Percentiles rank a stretch among this genome's conserved stretches.
Conservation (phyloP, 2,888 invertebrate genomes). For the Lepeophtheirus nordmannii region DNA sequence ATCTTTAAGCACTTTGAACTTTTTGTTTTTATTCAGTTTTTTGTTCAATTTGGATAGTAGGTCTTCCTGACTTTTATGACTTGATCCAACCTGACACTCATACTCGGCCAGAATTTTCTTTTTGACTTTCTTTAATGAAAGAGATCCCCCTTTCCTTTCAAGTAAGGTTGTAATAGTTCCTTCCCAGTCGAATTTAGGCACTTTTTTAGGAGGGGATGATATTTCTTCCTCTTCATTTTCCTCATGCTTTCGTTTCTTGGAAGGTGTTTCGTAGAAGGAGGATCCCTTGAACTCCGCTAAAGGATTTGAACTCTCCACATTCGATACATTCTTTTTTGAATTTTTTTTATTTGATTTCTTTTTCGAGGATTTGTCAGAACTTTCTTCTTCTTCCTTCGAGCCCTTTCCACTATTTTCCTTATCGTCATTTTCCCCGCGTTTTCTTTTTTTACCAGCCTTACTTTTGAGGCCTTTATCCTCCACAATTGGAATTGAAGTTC, state of each 20-base stretch:
- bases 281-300: neutral
- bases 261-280: slow-evolving; percentile 7
- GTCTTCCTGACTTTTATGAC: slow-evolving; percentile 44
- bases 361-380: neutral
- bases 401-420: neutral
- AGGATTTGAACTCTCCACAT: neutral
- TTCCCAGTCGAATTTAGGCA: slow-evolving; percentile 40
- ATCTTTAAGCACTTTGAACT: slow-evolving; percentile 18
- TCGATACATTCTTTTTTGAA: neutral
- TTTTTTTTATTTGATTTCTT: neutral
- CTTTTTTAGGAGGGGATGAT: slow-evolving; percentile 13
- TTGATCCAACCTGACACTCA: slow-evolving; percentile 32
- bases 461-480: neutral
- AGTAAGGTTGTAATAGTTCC: slow-evolving; percentile 37
- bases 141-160: slow-evolving; percentile 36
- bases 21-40: slow-evolving; percentile 46
- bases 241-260: slow-evolving; percentile 25
- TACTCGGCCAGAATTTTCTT: slow-evolving; percentile 58
- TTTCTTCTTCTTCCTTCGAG: neutral
- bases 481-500: slow-evolving; percentile 14
- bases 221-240: slow-evolving; percentile 15
- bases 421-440: slow-evolving; percentile 22
- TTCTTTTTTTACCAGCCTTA: slow-evolving; percentile 25
- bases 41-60: slow-evolving; percentile 54
- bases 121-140: slow-evolving; percentile 54